Conservation (phyloP, 2,888 invertebrate species). For the Eupelmus urozonus region DNA sequence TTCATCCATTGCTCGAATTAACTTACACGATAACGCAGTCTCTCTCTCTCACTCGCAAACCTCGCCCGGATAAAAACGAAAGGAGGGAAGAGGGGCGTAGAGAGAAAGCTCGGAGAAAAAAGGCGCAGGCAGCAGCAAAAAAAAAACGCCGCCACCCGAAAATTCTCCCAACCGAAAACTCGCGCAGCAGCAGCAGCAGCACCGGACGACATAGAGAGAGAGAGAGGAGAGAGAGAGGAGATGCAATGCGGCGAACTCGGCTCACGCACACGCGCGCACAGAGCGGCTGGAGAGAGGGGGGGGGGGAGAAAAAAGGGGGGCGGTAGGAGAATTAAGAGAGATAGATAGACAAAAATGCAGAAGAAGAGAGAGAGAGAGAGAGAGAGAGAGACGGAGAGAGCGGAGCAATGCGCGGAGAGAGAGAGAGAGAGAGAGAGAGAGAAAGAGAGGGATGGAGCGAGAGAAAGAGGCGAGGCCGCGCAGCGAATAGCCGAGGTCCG, state of each 20-base stretch:
- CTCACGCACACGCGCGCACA: no score
- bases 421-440: constrained; percentile 20
- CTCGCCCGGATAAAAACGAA: neutral
- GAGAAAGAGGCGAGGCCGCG: constrained; percentile 19
- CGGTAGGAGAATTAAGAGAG: constrained; percentile 42
- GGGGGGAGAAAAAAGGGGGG: constrained; percentile 2
- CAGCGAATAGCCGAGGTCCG: constrained; percentile 42
- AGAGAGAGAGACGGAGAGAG: constrained; percentile 31
- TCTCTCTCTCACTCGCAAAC: no score
- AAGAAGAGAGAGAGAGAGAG: constrained; percentile 45
- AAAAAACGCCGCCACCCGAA: constrained; percentile 34
- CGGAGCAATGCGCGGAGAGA: constrained; percentile 4
- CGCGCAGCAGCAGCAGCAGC: constrained; percentile 31
- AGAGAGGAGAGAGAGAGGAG: constrained; percentile 4
- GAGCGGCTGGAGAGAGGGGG: constrained; percentile 56
- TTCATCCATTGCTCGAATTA: constrained; percentile 53
- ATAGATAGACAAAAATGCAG: constrained; percentile 53
- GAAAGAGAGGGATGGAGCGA: neutral
- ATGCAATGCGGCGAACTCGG: constrained; percentile 55
- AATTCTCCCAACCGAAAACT: constrained; percentile 54
- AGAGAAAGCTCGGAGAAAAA: no score
- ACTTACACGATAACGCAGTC: constrained; percentile 51
- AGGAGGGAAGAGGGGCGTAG: neutral
- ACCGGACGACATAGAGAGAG: constrained; percentile 6
- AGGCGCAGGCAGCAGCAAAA: constrained; percentile 23